phyloP scores from a whole-genome alignment of 1,140 invertebrate species.

The Bombus affinis region DNA sequence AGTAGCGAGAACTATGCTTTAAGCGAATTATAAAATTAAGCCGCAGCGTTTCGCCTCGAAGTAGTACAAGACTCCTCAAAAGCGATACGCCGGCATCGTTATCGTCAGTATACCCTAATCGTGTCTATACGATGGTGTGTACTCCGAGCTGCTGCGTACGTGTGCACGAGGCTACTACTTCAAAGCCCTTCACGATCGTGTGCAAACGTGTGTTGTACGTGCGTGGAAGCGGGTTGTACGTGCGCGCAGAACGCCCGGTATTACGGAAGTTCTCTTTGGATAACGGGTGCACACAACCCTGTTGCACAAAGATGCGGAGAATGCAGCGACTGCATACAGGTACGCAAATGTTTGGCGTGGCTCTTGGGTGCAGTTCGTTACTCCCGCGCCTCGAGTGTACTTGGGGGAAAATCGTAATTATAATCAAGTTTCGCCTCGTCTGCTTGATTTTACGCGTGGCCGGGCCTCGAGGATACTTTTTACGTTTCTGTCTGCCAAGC shows the following conservation, averaged over 20 bases:
- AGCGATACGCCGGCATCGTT: slow-evolving; percentile 18
- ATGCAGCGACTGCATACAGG: slow-evolving; percentile 47
- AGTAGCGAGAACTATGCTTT: background rate
- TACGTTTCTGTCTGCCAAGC: background rate
- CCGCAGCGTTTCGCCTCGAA: background rate
- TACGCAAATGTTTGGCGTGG: slow-evolving; percentile 50
- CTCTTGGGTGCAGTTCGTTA: slow-evolving; percentile 67
- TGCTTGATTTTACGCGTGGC: slow-evolving; percentile 31
- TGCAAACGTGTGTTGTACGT: slow-evolving; percentile 2
- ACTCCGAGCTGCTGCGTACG: background rate
- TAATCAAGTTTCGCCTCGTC: slow-evolving; percentile 56
- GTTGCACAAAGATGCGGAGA: slow-evolving; percentile 58
- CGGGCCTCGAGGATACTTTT: slow-evolving; percentile 31
- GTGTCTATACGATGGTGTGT: background rate
- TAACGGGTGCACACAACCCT: slow-evolving; percentile 33
- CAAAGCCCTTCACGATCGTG: background rate
- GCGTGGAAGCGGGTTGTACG: slow-evolving; percentile 1
- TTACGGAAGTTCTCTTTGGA: slow-evolving; percentile 34
- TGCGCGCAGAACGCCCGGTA: slow-evolving; percentile 28
- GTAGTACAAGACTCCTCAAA: background rate
- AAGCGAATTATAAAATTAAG: slow-evolving; percentile 34
- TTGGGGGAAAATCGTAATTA: slow-evolving; percentile 72
- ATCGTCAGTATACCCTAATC: slow-evolving; percentile 34
- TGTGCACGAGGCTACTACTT: background rate
- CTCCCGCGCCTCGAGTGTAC: slow-evolving; percentile 58